Evolutionary conservation across 2,888 invertebrate species (phyloP).

Genomic region (Cheilosia impressa): DNA sequence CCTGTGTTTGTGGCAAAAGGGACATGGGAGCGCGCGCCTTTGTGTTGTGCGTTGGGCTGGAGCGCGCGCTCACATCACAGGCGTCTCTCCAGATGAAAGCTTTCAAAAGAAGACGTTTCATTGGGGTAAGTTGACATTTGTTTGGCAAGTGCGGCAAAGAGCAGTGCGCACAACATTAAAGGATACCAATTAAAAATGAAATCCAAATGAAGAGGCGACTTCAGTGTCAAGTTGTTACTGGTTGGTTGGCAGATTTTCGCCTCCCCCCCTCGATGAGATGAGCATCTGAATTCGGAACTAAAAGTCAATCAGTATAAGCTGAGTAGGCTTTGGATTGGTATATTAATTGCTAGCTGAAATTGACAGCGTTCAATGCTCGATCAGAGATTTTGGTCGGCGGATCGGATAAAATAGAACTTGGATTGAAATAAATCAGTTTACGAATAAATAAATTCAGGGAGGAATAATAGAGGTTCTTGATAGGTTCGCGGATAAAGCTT

Average conservation of each 20-base stretch:
- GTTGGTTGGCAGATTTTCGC: slow-evolving; percentile 14
- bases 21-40: slow-evolving; percentile 33
- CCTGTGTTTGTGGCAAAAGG: slow-evolving; percentile 18
- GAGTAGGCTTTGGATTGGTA: neutral
- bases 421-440: no score
- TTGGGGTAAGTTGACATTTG: slow-evolving; percentile 70
- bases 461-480: no score
- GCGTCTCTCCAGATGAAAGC: slow-evolving; percentile 57
- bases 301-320: neutral
- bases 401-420: no score
- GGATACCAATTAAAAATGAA: slow-evolving; percentile 73
- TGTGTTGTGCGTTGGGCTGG: slow-evolving; percentile 55
- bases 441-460: no score
- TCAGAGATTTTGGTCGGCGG: neutral
- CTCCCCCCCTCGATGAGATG: neutral
- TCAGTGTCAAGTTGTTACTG: slow-evolving; percentile 44
- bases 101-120: slow-evolving; percentile 72
- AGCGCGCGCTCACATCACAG: slow-evolving; percentile 11
- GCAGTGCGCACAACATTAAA: slow-evolving; percentile 64
- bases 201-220: slow-evolving; percentile 62
- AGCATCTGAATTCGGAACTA: neutral
- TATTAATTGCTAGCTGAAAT: neutral
- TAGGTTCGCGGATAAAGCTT: no score
- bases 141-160: slow-evolving; percentile 61
- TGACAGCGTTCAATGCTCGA: neutral